phyloP scores from a whole-genome alignment of 2,888 invertebrate genomes.

The Digitonthophagus gazella region DNA sequence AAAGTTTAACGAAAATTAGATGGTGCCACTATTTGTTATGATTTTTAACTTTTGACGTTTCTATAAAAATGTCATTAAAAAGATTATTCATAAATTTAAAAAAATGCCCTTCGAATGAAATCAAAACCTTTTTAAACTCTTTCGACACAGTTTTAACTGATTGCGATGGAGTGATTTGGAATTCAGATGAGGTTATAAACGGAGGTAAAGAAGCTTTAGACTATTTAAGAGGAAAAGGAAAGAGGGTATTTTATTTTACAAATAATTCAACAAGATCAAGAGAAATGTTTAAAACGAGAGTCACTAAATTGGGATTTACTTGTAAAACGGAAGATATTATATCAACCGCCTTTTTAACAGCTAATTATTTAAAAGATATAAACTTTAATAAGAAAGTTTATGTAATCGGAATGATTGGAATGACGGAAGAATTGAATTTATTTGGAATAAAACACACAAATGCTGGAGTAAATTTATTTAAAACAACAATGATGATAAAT shows the following conservation, averaged over 20 bases:
- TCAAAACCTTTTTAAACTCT: constrained; percentile 61
- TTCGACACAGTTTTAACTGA: constrained; percentile 75
- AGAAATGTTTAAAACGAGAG: constrained; percentile 58
- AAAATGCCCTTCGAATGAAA: constrained; percentile 56
- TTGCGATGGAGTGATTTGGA: constrained; percentile 71
- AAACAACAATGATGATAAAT: neutral
- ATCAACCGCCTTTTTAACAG: constrained; percentile 58
- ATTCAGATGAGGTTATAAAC: constrained; percentile 51
- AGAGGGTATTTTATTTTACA: constrained; percentile 64
- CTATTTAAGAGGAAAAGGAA: constrained; percentile 54
- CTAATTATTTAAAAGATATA: constrained; percentile 56
- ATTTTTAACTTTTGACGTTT: too few species aligned
- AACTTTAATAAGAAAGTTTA: constrained; percentile 59
- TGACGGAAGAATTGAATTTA: constrained; percentile 58
- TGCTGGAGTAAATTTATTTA: constrained; percentile 52
- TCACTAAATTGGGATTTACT: constrained; percentile 56
- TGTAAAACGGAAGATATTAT: constrained; percentile 57
- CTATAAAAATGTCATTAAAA: too few species aligned
- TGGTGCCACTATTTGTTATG: too few species aligned
- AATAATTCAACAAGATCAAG: constrained; percentile 67
- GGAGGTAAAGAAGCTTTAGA: constrained; percentile 55
- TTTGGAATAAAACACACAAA: constrained; percentile 55
- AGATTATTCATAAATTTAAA: constrained; percentile 54
- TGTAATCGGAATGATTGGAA: constrained; percentile 58
- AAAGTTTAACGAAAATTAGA: too few species aligned